Conservation (phyloP, 2,113 vertebrate species). For the Pachypanchax playfairii region DNA sequence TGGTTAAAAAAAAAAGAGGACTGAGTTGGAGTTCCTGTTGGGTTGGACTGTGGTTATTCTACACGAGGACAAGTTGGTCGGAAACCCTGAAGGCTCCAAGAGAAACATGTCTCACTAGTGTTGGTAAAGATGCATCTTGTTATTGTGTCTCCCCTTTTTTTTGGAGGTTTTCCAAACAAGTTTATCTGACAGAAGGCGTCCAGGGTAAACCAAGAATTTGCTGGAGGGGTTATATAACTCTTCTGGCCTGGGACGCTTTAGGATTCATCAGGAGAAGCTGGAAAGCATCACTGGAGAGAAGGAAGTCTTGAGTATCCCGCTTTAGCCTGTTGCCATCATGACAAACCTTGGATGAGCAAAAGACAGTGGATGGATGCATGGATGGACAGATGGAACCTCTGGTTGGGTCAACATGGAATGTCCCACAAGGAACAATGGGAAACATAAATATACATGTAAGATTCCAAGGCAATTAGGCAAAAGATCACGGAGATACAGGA, state of each 20-base stretch:
- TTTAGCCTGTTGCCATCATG: background rate
- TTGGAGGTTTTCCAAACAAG: background rate
- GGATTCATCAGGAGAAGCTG: background rate
- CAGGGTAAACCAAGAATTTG: background rate
- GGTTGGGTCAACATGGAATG: slow-evolving; percentile 6
- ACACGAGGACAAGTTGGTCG: background rate
- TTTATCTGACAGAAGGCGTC: background rate
- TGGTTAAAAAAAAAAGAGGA: background rate
- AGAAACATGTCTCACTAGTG: background rate
- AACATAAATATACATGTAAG: slow-evolving; percentile 1
- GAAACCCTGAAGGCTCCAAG: background rate
- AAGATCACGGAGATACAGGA: background rate
- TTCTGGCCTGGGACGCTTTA: background rate
- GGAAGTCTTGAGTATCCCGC: background rate
- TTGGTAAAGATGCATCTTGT: no score
- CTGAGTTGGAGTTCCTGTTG: no score
- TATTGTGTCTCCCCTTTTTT: no score
- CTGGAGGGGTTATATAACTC: background rate
- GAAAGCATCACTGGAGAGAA: background rate
- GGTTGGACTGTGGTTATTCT: background rate
- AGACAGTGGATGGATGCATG: background rate
- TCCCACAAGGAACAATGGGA: slow-evolving; percentile 7
- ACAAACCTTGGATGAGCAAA: background rate
- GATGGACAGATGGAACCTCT: slow-evolving; percentile 7
- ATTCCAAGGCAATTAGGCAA: background rate